Evolutionary conservation across 2,888 invertebrate genomes (phyloP), one percentile per base, ranked within the genome.

Genomic region (Celastrina argiolus): DNA sequence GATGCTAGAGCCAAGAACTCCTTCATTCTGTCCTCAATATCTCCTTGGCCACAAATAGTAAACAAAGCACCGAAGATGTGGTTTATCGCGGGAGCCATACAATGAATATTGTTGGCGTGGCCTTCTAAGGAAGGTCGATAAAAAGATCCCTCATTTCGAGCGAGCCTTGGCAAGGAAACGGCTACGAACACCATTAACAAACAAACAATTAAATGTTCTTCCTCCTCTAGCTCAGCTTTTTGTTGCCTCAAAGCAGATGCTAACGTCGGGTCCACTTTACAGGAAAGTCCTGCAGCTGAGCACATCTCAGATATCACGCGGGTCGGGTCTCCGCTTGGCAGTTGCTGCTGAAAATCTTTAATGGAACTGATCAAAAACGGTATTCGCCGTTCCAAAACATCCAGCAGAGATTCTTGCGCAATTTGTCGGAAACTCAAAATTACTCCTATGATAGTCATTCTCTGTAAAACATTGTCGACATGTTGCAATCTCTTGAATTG

Each of bases 71-170:
- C 98, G 78, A 99, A 99, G 70, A 99, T 97, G 75, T 97, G 96
- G 80, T 98, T 98, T 45, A 99, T 96, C 0, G 99, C 98, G 58
- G 97, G 94, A 1, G 99, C 98, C 93, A 99, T 96, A 81, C 99
- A 99, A 83, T 99, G 99, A 70, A 97, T 98, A 83, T 99, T 99
- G 87, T 99, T 99, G n/a, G 97, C 95, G 81, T 99, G 99, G 0
- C 98, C 98, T 90, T 97, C 96, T 68, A 96, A 88, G 0, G 97
- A 96, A 0, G 97, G 96, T 68, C 96, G 92, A 81, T 97, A 97
- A 76, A 97, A 97, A 0, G 98, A 97, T 66, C 94, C 95, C 69
- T 99, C 98, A 75, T 95, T 96, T 68, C 96, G 94, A 1, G 99
- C 98, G 64, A 99, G 92, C 83, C 97, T 96, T 1, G 99, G 99